phyloP scores from a whole-genome alignment of 1,140 invertebrate species.

The Drosophila subobscura region DNA sequence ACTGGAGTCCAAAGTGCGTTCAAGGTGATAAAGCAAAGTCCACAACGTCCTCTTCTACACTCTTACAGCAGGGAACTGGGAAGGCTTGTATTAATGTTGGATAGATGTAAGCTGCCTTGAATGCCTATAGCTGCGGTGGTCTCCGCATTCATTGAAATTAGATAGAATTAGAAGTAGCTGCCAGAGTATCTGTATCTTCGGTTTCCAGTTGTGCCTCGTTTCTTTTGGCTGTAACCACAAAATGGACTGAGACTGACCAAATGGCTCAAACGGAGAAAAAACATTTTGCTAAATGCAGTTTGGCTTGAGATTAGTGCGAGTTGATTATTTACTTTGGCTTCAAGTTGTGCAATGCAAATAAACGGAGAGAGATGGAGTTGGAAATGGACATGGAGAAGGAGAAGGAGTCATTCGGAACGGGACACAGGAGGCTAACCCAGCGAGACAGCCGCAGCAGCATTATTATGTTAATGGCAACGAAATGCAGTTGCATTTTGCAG shows the following conservation, averaged over 20 bases:
- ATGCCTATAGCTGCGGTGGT: no score
- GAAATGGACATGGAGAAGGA: slow-evolving; percentile 23
- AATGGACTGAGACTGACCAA: slow-evolving; percentile 45
- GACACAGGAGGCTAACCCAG: not conserved
- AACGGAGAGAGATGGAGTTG: slow-evolving; percentile 43
- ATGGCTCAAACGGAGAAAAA: slow-evolving; percentile 32
- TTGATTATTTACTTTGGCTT: slow-evolving; percentile 53
- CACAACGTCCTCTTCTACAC: no score
- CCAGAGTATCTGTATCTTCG: slow-evolving; percentile 1
- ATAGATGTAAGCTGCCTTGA: no score
- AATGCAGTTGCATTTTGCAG: slow-evolving; percentile 37
- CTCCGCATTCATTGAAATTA: no score
- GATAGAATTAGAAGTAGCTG: no score
- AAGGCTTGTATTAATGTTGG: no score
- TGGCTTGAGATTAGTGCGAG: slow-evolving; percentile 49
- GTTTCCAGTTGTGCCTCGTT: slow-evolving; percentile 26
- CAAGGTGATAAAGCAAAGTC: slow-evolving; percentile 43
- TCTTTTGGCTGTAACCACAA: slow-evolving; percentile 19
- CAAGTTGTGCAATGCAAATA: slow-evolving; percentile 50
- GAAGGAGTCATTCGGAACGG: not conserved
- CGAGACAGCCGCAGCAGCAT: slow-evolving; percentile 25
- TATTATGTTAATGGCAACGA: slow-evolving; percentile 71
- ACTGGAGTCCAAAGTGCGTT: slow-evolving; percentile 22
- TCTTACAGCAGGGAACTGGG: no score
- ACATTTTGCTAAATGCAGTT: slow-evolving; percentile 51